A percentile compares a stretch with the other conserved stretches of the same genome.
These are phyloP conservation scores for Hedychridium roseum DNA, from an alignment of 2,888 invertebrate genomes.

Conservation along the genomic window DNA sequence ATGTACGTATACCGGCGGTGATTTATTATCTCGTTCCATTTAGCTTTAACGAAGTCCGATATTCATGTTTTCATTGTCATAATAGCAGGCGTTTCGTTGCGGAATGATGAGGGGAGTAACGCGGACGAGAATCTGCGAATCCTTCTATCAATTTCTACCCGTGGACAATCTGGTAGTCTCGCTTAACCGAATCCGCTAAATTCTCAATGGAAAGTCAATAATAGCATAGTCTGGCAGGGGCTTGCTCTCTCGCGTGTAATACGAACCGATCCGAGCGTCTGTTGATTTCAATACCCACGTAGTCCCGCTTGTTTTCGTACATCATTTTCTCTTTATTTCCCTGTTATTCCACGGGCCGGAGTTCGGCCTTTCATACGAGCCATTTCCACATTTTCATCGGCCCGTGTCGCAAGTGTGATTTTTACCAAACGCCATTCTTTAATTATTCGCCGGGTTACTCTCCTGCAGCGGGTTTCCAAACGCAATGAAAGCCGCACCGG, in stretches of 20 bases:
- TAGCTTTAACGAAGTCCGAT: too few relatives aligned
- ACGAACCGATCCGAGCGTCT: constrained; percentile 31
- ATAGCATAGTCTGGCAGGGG: constrained; percentile 31
- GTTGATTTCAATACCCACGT: constrained; percentile 19
- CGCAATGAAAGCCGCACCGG: too few relatives aligned
- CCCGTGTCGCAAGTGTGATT: too few relatives aligned
- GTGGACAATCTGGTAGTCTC: constrained; percentile 19
- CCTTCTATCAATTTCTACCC: constrained; percentile 35
- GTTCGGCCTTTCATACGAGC: too few relatives aligned
- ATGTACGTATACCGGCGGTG: too few relatives aligned
- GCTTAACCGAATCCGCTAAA: constrained; percentile 33
- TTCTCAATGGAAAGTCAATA: constrained; percentile 42
- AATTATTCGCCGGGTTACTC: too few relatives aligned
- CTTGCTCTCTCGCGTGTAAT: constrained; percentile 28
- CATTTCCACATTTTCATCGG: too few relatives aligned
- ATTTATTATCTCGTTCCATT: too few relatives aligned
- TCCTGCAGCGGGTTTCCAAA: too few relatives aligned
- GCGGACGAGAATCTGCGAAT: too few relatives aligned
- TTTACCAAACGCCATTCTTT: too few relatives aligned
- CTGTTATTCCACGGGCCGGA: constrained; percentile 16
- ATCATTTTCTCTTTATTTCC: constrained; percentile 36
- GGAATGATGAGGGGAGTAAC: not conserved
- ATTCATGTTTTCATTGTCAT: constrained; percentile 1
- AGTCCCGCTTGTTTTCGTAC: constrained; percentile 34
- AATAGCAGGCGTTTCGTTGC: constrained; percentile 1